Evolutionary conservation across 2,113 vertebrate genomes (phyloP).

Genomic region (Sinocyclocheilus maitianheensis): DNA sequence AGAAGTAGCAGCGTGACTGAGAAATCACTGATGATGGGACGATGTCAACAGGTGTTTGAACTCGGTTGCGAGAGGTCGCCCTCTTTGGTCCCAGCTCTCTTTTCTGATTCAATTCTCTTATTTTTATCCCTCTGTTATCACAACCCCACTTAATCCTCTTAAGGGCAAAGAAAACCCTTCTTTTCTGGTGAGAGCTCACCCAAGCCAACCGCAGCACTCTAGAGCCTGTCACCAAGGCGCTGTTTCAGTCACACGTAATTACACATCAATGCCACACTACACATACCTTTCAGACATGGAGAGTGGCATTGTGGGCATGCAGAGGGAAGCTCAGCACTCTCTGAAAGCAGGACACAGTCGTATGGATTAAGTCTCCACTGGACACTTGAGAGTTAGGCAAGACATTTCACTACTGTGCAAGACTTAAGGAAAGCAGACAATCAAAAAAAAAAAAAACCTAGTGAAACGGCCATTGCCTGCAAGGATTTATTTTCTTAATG

Average conservation of each 20-base stretch:
- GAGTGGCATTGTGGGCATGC: constrained; percentile 52
- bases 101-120: constrained; percentile 72
- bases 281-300: constrained; percentile 45
- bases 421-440: not conserved
- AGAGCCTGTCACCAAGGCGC: constrained; percentile 56
- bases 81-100: constrained; percentile 73
- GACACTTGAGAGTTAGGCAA: constrained; percentile 36
- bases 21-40: constrained; percentile 40
- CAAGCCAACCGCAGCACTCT: constrained; percentile 66
- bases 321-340: constrained; percentile 42
- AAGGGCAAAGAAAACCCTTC: constrained; percentile 71
- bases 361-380: constrained; percentile 42
- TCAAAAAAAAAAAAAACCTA: not conserved
- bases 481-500: constrained; percentile 41
- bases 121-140: constrained; percentile 73
- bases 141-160: constrained; percentile 76
- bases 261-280: constrained; percentile 52
- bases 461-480: constrained; percentile 13
- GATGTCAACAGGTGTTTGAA: constrained; percentile 75
- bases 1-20: constrained; percentile 35
- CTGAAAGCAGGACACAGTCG: constrained; percentile 45
- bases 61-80: constrained; percentile 62
- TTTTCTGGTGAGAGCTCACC: constrained; percentile 70
- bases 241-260: constrained; percentile 63
- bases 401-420: constrained; percentile 33